Evolutionary conservation across 2,888 invertebrate species (phyloP).

Genomic region (Heteropelma amictum): DNA sequence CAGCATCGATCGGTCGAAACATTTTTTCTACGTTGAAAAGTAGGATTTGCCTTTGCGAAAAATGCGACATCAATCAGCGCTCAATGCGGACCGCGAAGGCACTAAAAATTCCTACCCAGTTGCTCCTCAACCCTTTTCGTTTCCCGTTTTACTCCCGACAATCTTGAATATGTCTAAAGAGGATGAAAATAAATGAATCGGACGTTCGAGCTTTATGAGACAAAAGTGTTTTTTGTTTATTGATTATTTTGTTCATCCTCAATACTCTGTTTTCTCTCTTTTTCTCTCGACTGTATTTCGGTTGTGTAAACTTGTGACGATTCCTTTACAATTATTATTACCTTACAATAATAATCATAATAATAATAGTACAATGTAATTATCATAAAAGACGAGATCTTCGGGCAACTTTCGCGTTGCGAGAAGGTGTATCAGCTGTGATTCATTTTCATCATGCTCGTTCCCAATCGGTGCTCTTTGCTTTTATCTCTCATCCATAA

Average conservation of each 20-base stretch:
- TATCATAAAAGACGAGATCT: constrained; percentile 75
- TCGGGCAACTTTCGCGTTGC: constrained; percentile 74
- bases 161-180: too few relatives aligned
- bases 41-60: too few relatives aligned
- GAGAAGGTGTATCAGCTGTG: constrained; percentile 66
- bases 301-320: constrained; percentile 71
- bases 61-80: too few relatives aligned
- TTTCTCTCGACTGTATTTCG: constrained; percentile 62
- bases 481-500: constrained; percentile 59
- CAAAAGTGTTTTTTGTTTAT: constrained; percentile 60
- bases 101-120: too few relatives aligned
- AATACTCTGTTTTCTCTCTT: constrained; percentile 65
- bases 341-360: constrained; percentile 68
- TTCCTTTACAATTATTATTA: constrained; percentile 75
- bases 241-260: constrained; percentile 55
- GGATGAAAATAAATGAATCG: constrained; percentile 76
- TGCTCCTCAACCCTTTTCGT: too few relatives aligned
- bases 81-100: too few relatives aligned
- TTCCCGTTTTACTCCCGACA: too few relatives aligned
- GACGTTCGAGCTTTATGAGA: constrained; percentile 73
- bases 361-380: constrained; percentile 74
- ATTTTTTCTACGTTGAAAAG: too few relatives aligned
- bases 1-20: too few relatives aligned
- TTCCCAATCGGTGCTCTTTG: constrained; percentile 62
- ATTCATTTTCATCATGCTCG: constrained; percentile 62